A percentile compares a stretch with the other conserved stretches of the same genome.
phyloP scores from a whole-genome alignment of 2,888 invertebrate genomes.

The Dioctria rufipes region DNA sequence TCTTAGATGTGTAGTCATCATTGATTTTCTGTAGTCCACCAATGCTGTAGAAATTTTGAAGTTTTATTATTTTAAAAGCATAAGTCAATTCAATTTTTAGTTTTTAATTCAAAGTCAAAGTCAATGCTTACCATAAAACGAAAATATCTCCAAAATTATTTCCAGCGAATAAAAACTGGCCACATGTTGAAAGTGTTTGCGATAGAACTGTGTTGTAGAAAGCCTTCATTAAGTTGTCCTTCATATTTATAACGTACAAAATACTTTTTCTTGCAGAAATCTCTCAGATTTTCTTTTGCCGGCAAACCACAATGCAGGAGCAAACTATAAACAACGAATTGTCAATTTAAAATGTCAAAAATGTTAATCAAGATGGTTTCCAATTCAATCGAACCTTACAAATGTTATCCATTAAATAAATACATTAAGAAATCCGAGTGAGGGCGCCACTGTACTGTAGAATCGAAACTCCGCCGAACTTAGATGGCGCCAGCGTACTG shows the following conservation, averaged over 20 bases:
- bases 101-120: too few species aligned
- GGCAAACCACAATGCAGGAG: background rate
- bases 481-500: too few species aligned
- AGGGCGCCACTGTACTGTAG: too few species aligned
- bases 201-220: constrained; percentile 86
- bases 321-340: background rate
- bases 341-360: background rate
- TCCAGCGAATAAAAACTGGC: constrained; percentile 85
- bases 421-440: too few species aligned
- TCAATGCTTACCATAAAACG: constrained; percentile 85
- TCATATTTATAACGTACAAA: constrained; percentile 59
- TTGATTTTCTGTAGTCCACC: constrained; percentile 17
- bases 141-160: constrained; percentile 89
- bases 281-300: background rate
- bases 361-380: too few species aligned
- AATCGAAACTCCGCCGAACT: too few species aligned
- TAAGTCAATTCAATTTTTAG: too few species aligned
- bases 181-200: constrained; percentile 88
- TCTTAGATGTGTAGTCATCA: constrained; percentile 5
- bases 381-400: too few species aligned
- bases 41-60: constrained; percentile 11
- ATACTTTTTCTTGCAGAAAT: too few species aligned
- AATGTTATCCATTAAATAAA: too few species aligned
- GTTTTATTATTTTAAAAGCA: background rate
- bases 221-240: constrained; percentile 65